Evolutionary conservation across 92 coral and sea anemone species (phyloP).

Genomic region (Paramuricea clavata): DNA sequence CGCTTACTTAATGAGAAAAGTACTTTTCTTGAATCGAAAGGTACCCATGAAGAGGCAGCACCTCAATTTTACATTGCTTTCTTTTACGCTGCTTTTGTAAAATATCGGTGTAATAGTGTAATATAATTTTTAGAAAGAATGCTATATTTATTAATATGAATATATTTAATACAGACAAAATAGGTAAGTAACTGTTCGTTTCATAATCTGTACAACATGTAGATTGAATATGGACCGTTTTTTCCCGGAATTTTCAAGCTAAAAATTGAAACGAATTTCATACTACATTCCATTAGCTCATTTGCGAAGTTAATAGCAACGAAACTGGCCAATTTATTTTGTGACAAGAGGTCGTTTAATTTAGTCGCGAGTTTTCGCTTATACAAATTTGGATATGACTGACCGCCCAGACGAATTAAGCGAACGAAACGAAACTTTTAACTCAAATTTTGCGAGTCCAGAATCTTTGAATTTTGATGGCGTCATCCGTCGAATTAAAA

Average conservation of each 20-base stretch:
- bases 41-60: too few species aligned
- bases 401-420: constrained; percentile 20
- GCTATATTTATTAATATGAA: too few species aligned
- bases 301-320: neutral
- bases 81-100: too few species aligned
- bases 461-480: constrained; percentile 27
- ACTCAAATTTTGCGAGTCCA: constrained; percentile 35
- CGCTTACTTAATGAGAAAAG: too few species aligned
- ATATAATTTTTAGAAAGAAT: too few species aligned
- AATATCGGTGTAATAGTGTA: too few species aligned
- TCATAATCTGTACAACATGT: neutral
- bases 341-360: constrained; percentile 1
- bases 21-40: too few species aligned
- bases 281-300: constrained; percentile 25
- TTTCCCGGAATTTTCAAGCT: neutral
- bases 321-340: neutral
- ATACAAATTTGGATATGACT: constrained; percentile 25
- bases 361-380: constrained; percentile 43
- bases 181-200: constrained; percentile 32
- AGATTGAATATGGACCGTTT: neutral
- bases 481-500: neutral
- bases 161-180: neutral
- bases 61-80: too few species aligned
- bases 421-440: too few species aligned
- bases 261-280: constrained; percentile 12